Conservation (phyloP, 2,113 vertebrate species). For the Apeltes quadracus region DNA sequence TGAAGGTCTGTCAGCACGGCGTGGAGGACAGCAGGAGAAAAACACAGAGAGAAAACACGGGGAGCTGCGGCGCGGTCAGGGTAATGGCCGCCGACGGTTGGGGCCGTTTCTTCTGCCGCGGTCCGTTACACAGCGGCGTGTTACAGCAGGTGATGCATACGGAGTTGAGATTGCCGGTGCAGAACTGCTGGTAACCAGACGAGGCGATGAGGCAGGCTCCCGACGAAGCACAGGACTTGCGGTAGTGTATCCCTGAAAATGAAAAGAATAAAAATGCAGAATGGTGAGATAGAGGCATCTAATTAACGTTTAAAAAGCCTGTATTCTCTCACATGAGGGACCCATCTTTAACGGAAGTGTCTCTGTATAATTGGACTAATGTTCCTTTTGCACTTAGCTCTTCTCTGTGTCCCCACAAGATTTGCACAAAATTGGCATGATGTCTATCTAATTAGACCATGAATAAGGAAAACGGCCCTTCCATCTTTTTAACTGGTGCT, state of each 20-base stretch:
- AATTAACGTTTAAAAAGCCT: constrained; percentile 28
- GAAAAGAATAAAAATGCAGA: constrained; percentile 2
- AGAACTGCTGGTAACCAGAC: constrained; percentile 95
- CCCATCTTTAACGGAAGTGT: constrained; percentile 16
- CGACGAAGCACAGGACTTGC: constrained; percentile 92
- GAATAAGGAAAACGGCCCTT: neutral
- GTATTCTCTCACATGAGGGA: constrained; percentile 25
- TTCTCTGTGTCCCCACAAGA: neutral
- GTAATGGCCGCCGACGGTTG: constrained; percentile 59
- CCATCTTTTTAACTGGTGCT: neutral
- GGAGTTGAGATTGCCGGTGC: constrained; percentile 92
- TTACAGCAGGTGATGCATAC: constrained; percentile 97
- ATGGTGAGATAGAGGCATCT: neutral
- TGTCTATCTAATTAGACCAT: neutral
- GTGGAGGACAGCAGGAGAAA: constrained; percentile 55
- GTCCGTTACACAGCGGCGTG: constrained; percentile 92
- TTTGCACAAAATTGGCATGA: constrained; percentile 1
- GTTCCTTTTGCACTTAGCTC: neutral
- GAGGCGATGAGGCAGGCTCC: constrained; percentile 94
- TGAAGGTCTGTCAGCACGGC: constrained; percentile 64
- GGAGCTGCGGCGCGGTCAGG: neutral
- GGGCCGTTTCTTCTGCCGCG: constrained; percentile 85
- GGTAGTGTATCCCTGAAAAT: constrained; percentile 90
- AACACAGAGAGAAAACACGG: constrained; percentile 45
- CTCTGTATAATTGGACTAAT: neutral